Base-by-base conservation (phyloP, 2,113 vertebrate genomes). In the Nerophis lumbriciformis region DNA sequence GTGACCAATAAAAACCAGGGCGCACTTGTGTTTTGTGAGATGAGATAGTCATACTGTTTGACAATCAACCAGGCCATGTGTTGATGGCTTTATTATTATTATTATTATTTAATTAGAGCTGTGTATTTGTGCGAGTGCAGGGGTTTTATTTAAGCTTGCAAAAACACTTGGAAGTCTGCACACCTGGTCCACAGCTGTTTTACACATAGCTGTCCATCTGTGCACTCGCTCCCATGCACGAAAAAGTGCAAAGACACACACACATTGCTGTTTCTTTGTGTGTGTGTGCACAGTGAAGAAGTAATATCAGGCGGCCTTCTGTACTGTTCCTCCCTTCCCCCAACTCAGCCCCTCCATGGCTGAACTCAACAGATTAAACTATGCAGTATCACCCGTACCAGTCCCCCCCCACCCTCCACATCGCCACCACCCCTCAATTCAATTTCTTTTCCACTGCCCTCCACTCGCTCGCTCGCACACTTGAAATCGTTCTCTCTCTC, bases 311-410 rank as follows among this genome's bases (percentile, higher is more conserved):
- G 57, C 72, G 47, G 78, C 76, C 85, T 76, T 73, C 71, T 75
- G 74, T 73, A 79, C 78, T 63, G 50, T 57, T 64, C 42, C 66
- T 75, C 79, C 81, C 81, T 71, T 79, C 75, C 84, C 75, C 80
- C 80, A 71, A 67, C 3, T 62, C 15, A 75, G 78, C 74, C 78
- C 63, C 67, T 76, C 76, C 69, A 71, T 67, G 75, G 76, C 81
- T 87, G 79, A 86, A 83, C 83, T 88, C 83, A 88, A 88, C 86
- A 88, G 79, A 86, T 85, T 84, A 85, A 85, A 85, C 88, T 90
- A 89, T 88, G 82, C 87, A 88, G 88, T 87, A 88, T 84, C 82
- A 87, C 85, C 85, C 85, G 81, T 73, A 84, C 82, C 82, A 85
- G 78, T 77, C 71, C 82, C 71, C 78, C 83, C 42, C 59, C 36